A percentile compares a stretch with the other conserved stretches of the same genome.
Evolutionary conservation across 2,888 invertebrate species (phyloP).

Genomic region (Xanthia icteritia): DNA sequence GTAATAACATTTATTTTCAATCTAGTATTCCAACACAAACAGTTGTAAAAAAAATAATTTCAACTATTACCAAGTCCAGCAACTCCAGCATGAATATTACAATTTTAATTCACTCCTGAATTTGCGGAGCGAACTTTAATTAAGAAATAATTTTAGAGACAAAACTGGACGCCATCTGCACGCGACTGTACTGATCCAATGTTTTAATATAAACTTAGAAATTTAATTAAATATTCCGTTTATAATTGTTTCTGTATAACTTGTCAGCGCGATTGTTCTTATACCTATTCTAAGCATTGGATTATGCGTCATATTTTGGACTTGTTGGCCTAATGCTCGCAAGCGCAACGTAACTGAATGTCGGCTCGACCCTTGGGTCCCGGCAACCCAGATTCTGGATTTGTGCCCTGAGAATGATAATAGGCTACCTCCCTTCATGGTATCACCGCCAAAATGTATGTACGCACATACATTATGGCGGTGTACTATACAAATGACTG

Average conservation of each 20-base stretch:
- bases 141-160: constrained; percentile 71
- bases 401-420: not conserved
- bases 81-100: constrained; percentile 59
- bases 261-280: constrained; percentile 25
- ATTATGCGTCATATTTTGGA: not conserved
- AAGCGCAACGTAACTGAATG: no score
- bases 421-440: not conserved
- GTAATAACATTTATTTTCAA: constrained; percentile 31
- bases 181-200: constrained; percentile 61
- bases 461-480: no score
- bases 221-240: constrained; percentile 68
- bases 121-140: constrained; percentile 68
- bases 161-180: constrained; percentile 69
- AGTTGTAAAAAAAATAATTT: constrained; percentile 47
- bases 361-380: not conserved
- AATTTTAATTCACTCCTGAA: constrained; percentile 64
- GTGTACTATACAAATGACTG: no score
- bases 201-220: constrained; percentile 67
- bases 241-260: constrained; percentile 52
- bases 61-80: constrained; percentile 35
- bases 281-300: constrained; percentile 1
- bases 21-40: constrained; percentile 32
- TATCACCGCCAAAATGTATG: no score
- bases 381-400: not conserved
- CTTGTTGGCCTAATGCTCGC: not conserved